Evolutionary conservation across 2,113 vertebrate genomes (phyloP).

Genomic region (Tychaedon coryphoeus): DNA sequence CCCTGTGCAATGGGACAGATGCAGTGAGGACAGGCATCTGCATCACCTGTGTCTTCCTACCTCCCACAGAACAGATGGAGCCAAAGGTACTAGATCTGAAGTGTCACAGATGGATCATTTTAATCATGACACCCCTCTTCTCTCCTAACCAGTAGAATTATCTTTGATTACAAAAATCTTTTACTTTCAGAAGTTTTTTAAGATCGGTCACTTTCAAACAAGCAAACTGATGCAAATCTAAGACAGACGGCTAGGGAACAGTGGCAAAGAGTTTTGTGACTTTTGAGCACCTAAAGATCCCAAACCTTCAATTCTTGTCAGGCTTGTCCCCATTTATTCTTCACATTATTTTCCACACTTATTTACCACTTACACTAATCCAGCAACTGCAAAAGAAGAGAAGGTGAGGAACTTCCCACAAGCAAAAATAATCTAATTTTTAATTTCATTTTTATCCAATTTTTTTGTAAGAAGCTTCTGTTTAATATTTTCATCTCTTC

Average conservation of each 20-base stretch:
- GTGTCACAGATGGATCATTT: neutral
- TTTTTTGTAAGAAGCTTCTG: neutral
- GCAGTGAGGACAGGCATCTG: neutral
- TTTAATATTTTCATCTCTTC: neutral
- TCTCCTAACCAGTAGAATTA: neutral
- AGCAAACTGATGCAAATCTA: neutral
- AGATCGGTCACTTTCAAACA: neutral
- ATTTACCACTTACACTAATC: neutral
- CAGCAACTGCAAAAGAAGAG: neutral
- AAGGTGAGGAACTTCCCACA: neutral
- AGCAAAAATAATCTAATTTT: neutral
- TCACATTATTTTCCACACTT: neutral
- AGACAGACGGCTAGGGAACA: neutral
- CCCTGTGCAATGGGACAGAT: rapidly evolving
- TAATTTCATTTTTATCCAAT: neutral
- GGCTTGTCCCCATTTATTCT: neutral
- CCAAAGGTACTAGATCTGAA: neutral
- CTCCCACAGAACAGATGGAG: rapidly evolving
- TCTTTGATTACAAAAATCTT: neutral
- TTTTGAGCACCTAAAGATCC: neutral
- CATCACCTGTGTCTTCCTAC: neutral
- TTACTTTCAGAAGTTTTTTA: neutral
- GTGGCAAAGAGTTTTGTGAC: neutral
- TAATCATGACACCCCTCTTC: neutral
- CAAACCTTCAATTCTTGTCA: neutral